A percentile compares a stretch with the other conserved stretches of the same genome.
These are phyloP conservation scores for Ptiloglossa arizonensis DNA, from an alignment of 1,140 invertebrate genomes.

Conservation along the genomic window DNA sequence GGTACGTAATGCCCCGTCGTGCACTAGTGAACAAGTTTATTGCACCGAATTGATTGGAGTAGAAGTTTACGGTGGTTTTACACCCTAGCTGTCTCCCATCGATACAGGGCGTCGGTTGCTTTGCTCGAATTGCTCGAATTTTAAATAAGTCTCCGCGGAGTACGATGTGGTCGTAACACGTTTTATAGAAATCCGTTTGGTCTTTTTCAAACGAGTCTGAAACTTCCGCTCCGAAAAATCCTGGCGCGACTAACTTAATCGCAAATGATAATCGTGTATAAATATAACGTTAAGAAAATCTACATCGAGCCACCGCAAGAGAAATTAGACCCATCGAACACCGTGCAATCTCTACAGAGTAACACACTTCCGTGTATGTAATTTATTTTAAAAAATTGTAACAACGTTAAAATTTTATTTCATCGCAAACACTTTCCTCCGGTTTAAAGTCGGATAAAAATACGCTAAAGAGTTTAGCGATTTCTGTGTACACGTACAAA, in stretches of 20 bases:
- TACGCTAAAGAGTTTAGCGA: no score
- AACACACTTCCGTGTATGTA: no score
- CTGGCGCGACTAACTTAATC: constrained; percentile 1
- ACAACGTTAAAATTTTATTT: no score
- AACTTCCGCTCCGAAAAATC: neutral
- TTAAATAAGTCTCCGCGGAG: constrained; percentile 57
- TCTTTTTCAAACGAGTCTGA: constrained; percentile 19
- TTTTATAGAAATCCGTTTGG: constrained; percentile 55
- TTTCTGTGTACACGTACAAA: no score
- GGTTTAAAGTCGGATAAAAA: no score
- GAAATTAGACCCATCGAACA: no score
- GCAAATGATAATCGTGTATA: constrained; percentile 11
- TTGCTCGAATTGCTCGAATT: constrained; percentile 58
- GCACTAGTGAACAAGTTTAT: constrained; percentile 65
- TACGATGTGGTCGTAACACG: constrained; percentile 56
- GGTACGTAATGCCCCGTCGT: constrained; percentile 37
- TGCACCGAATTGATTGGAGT: constrained; percentile 69
- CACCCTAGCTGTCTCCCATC: constrained; percentile 34
- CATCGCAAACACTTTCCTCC: no score
- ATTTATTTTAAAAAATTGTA: no score
- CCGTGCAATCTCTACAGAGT: no score
- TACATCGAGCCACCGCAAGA: neutral
- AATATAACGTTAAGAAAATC: constrained; percentile 16
- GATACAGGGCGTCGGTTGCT: constrained; percentile 17
- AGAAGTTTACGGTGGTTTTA: constrained; percentile 72